phyloP scores from a whole-genome alignment of 2,797 vertebrate species.

The Miichthys miiuy region DNA sequence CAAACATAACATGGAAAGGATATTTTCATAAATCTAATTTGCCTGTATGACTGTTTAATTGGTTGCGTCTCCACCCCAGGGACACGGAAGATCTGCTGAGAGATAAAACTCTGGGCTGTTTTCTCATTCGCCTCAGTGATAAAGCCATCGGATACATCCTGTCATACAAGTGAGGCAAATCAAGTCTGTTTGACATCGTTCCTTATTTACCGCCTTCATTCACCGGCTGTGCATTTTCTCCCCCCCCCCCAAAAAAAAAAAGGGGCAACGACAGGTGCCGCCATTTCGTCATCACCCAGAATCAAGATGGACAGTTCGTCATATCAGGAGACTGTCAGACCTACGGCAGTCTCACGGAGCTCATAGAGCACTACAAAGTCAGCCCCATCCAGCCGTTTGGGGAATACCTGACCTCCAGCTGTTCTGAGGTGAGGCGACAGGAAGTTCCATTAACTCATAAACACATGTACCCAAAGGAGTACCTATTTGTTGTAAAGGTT shows the following conservation, averaged over 20 bases:
- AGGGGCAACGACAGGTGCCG: constrained; percentile 89
- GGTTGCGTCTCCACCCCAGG: constrained; percentile 71
- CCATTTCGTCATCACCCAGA: constrained; percentile 89
- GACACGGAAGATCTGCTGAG: constrained; percentile 86
- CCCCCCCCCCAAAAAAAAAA: constrained; percentile 7
- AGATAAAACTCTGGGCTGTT: constrained; percentile 85
- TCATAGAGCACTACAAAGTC: constrained; percentile 84
- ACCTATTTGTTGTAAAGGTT: too few species aligned
- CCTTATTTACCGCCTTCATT: not conserved
- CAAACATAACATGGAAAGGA: not conserved
- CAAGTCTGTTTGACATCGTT: not conserved
- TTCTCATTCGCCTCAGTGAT: constrained; percentile 89
- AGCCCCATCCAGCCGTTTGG: constrained; percentile 88
- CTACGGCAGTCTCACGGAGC: constrained; percentile 78
- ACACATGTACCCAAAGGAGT: too few species aligned
- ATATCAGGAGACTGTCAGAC: constrained; percentile 83
- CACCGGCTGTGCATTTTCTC: constrained; percentile 7
- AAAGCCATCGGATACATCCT: constrained; percentile 88
- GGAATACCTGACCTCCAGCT: constrained; percentile 84
- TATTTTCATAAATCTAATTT: constrained; percentile 48
- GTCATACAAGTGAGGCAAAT: constrained; percentile 87
- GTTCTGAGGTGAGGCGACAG: constrained; percentile 69
- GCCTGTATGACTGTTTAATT: constrained; percentile 25
- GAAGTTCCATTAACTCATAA: too few species aligned
- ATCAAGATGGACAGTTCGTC: constrained; percentile 75